phyloP scores from a whole-genome alignment of 1,140 invertebrate genomes.

The Hermetia illucens region DNA sequence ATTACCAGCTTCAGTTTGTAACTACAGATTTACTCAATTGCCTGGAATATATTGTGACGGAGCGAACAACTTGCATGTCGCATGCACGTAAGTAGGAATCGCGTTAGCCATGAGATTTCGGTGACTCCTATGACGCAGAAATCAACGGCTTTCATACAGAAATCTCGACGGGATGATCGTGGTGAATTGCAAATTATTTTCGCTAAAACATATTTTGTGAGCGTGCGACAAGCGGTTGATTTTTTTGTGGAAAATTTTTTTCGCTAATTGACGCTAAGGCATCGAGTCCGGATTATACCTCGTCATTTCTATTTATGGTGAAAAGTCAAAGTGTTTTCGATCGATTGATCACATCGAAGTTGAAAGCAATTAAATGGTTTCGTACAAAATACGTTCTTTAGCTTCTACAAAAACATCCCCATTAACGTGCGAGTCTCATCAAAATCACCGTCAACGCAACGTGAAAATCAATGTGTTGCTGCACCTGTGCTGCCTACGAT shows the following conservation, averaged over 20 bases:
- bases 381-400: too few species aligned
- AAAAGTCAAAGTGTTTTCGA: slow-evolving; percentile 10
- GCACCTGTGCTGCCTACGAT: too few species aligned
- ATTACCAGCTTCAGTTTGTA: too few species aligned
- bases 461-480: too few species aligned
- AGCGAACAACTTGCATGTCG: too few species aligned
- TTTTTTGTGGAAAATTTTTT: slow-evolving; percentile 20
- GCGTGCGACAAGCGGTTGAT: slow-evolving; percentile 19
- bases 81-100: too few species aligned
- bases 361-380: slow-evolving; percentile 11
- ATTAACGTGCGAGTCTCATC: too few species aligned
- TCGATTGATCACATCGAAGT: slow-evolving; percentile 12
- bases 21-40: too few species aligned
- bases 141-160: not conserved
- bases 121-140: not conserved
- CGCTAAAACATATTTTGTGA: slow-evolving; percentile 7
- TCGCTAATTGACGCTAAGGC: slow-evolving; percentile 9
- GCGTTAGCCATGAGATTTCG: too few species aligned
- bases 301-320: slow-evolving; percentile 14
- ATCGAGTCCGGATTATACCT: not conserved
- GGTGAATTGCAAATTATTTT: not conserved
- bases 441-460: too few species aligned
- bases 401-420: too few species aligned
- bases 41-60: too few species aligned
- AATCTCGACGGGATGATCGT: not conserved